phyloP scores from a whole-genome alignment of 2,797 vertebrate genomes.

The Melanotaenia boesemani region DNA sequence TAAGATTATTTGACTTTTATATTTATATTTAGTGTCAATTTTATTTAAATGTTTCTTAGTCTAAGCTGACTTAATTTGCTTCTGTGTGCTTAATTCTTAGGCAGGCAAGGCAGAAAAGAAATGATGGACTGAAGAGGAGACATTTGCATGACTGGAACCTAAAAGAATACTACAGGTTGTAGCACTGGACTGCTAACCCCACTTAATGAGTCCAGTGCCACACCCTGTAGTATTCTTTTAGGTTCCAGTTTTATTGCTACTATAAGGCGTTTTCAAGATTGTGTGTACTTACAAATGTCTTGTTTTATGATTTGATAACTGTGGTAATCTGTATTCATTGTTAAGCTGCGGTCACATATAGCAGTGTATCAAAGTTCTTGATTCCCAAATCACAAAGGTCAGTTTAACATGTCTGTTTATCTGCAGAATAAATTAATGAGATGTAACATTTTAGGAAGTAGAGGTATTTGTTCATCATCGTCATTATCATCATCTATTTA shows the following conservation, averaged over 20 bases:
- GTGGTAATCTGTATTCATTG: background rate
- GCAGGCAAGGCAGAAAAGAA: conserved; percentile 55
- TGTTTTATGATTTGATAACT: background rate
- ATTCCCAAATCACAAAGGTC: background rate
- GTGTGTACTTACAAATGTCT: background rate
- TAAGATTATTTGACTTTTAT: conserved; percentile 3
- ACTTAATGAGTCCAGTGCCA: no score
- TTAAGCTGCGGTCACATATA: background rate
- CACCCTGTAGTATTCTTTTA: background rate
- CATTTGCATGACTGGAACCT: conserved; percentile 30
- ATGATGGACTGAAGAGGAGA: conserved; percentile 50
- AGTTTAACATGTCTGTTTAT: no score
- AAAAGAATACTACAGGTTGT: no score
- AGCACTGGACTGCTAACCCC: no score
- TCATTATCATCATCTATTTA: no score
- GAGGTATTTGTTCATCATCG: no score
- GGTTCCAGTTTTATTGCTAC: no score
- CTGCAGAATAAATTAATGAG: no score
- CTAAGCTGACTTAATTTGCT: conserved; percentile 55
- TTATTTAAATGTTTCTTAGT: conserved; percentile 29
- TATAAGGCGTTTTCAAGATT: background rate
- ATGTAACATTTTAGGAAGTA: no score
- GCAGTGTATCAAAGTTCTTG: background rate
- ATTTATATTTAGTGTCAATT: background rate
- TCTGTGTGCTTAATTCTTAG: conserved; percentile 61